A percentile compares a stretch with the other conserved stretches of the same genome.
These are phyloP conservation scores for Bovichtus diacanthus DNA, from an alignment of 2,797 vertebrate species.

Conservation along the genomic window DNA sequence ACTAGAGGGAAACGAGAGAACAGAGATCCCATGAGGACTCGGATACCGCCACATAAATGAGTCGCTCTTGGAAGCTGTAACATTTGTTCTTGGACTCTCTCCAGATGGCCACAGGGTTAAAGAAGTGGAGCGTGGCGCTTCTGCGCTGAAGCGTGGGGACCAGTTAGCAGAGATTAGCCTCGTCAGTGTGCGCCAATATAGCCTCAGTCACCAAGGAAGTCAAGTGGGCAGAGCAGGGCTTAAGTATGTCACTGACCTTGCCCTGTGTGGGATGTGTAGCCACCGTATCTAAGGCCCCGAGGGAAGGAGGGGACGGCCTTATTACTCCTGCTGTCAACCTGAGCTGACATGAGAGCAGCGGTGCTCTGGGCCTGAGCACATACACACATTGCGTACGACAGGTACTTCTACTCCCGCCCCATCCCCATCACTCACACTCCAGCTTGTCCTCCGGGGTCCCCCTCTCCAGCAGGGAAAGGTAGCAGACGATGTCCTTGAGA, in stretches of 20 bases:
- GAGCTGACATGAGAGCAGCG: slow-evolving; percentile 17
- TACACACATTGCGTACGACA: slow-evolving; percentile 12
- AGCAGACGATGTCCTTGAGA: slow-evolving; percentile 95
- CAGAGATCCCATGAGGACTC: slow-evolving; percentile 61
- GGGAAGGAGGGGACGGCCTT: slow-evolving; percentile 22
- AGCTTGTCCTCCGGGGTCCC: slow-evolving; percentile 95
- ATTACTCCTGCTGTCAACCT: slow-evolving; percentile 36
- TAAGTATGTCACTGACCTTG: slow-evolving; percentile 40
- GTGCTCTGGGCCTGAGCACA: not conserved
- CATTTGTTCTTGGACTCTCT: slow-evolving; percentile 20
- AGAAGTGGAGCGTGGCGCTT: slow-evolving; percentile 16
- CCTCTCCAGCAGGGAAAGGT: slow-evolving; percentile 94
- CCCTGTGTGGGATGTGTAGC: slow-evolving; percentile 28
- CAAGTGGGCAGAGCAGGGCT: slow-evolving; percentile 30
- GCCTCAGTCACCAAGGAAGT: slow-evolving; percentile 47
- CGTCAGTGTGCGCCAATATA: slow-evolving; percentile 43
- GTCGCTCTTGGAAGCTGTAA: slow-evolving; percentile 27
- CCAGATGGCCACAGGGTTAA: slow-evolving; percentile 31
- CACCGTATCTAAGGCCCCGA: not conserved
- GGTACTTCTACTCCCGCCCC: slow-evolving; percentile 5
- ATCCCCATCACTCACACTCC: slow-evolving; percentile 89
- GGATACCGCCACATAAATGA: slow-evolving; percentile 27
- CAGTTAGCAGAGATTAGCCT: slow-evolving; percentile 60
- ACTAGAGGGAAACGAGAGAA: slow-evolving; percentile 83
- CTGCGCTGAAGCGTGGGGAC: not conserved